Evolutionary conservation across 2,113 vertebrate genomes (phyloP), one percentile per base, ranked within the genome.

Genomic region (Ursus arctos): DNA sequence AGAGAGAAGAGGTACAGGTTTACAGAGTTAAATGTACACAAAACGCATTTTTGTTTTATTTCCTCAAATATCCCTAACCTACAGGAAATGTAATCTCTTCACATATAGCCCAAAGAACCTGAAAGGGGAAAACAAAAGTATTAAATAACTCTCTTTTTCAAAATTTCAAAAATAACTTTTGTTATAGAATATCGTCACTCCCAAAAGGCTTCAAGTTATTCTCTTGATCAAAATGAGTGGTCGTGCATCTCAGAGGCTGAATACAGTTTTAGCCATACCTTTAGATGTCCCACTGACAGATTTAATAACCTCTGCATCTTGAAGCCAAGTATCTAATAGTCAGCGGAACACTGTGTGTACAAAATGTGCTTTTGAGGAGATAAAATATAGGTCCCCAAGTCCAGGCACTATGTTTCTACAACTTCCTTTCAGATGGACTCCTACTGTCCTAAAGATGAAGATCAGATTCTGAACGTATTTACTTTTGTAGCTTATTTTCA

Each of bases 31-130:
- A 96, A 77, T 82, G 43, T 40, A 83, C 71, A 61, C 21, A 82
- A 92, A 88, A 93, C 28, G 12, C 67, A 88, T 72, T 59, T 90
- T 65, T n/a, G 16, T 63, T 89, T 94, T 79, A 49, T 84, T 93
- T 97, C 7, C 33, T 61, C 49, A 84, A 61, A 24, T 21, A 43
- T 74, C 40, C 6, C 61, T 80, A n/a, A 63, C 26, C 47, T 76
- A 74, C 3, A 69, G 61, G 47, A 94, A 86, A 63, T 90, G 4
- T 36, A 89, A 26, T 86, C 61, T 87, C 63, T 92, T 93, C 49
- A 47, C 26, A 59, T 26, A 72, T 10, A 90, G 40, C 40, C 83
- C 80, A 85, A 88, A 86, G 22, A 57, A 81, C 12, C 69, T 87
- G 33, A 79, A 92, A 92, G 81, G 43, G 76, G 77, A 97, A 89